Percentiles rank a stretch among this genome's conserved stretches.
Evolutionary conservation across 1,140 invertebrate genomes (phyloP).

Genomic region (Lamellibrachia luymesi): DNA sequence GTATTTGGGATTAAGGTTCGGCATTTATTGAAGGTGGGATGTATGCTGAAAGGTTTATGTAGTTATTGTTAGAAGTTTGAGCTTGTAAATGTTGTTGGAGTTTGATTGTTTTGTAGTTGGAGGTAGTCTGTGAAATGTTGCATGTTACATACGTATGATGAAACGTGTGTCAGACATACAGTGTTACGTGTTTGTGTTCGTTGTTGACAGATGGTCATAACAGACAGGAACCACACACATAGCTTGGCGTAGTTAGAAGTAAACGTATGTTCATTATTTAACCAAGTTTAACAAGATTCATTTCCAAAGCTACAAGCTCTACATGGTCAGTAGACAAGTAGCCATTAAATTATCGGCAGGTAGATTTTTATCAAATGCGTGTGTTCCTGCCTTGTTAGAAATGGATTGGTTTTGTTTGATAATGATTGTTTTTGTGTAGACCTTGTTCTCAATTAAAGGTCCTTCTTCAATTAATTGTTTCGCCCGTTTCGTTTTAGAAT

Average conservation of each 20-base stretch:
- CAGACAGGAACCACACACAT: not conserved
- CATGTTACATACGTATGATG: not conserved
- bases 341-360: not conserved
- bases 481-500: too few relatives aligned
- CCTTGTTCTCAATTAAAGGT: too few relatives aligned
- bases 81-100: not conserved
- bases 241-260: not conserved
- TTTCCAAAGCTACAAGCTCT: not conserved
- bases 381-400: too few relatives aligned
- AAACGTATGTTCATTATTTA: not conserved
- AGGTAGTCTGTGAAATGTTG: not conserved
- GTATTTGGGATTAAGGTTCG: not conserved
- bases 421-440: not conserved
- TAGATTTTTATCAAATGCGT: not conserved
- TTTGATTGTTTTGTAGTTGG: not conserved
- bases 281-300: not conserved
- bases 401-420: too few relatives aligned
- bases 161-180: not conserved
- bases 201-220: not conserved
- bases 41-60: not conserved
- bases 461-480: too few relatives aligned
- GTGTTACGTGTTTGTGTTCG: too few relatives aligned
- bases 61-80: not conserved
- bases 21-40: not conserved
- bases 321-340: not conserved